A percentile compares a stretch with the other conserved stretches of the same genome.
These are phyloP conservation scores for Chaetops frenatus DNA, from an alignment of 2,113 vertebrate species.

Conservation along the genomic window DNA sequence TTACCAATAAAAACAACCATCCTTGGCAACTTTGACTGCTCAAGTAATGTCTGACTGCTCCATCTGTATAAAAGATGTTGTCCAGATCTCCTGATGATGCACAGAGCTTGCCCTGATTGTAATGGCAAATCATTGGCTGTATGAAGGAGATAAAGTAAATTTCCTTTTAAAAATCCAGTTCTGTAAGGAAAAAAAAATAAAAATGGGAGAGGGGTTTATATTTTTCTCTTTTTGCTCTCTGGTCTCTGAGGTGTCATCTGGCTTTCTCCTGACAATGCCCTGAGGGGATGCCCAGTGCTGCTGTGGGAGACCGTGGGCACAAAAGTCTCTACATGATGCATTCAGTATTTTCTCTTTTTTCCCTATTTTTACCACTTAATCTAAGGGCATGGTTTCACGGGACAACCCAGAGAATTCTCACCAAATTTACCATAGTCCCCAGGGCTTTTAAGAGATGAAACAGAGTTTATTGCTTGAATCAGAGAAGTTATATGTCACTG, in stretches of 20 bases:
- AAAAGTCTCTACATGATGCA: rapidly evolving
- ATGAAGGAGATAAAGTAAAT: background rate
- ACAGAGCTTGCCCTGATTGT: background rate
- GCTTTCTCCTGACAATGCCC: background rate
- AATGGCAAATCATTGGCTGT: background rate
- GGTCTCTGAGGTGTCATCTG: background rate
- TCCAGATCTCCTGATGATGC: background rate
- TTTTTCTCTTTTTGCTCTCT: background rate
- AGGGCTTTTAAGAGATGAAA: background rate
- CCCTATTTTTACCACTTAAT: background rate
- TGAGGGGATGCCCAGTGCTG: rapidly evolving
- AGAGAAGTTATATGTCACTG: background rate
- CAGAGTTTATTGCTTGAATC: constrained; percentile 5
- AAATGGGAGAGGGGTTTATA: background rate
- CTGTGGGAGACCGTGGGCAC: background rate
- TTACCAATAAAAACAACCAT: background rate
- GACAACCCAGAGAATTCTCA: background rate
- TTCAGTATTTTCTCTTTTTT: background rate
- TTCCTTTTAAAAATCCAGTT: background rate
- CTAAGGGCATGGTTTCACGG: background rate
- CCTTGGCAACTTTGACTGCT: background rate
- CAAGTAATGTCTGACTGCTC: background rate
- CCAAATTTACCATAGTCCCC: background rate
- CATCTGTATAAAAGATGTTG: constrained; percentile 6
- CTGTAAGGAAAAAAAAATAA: background rate